Evolutionary conservation across 2,888 invertebrate genomes (phyloP), one percentile per base, ranked within the genome.

Genomic region (Nymphalis urticae): DNA sequence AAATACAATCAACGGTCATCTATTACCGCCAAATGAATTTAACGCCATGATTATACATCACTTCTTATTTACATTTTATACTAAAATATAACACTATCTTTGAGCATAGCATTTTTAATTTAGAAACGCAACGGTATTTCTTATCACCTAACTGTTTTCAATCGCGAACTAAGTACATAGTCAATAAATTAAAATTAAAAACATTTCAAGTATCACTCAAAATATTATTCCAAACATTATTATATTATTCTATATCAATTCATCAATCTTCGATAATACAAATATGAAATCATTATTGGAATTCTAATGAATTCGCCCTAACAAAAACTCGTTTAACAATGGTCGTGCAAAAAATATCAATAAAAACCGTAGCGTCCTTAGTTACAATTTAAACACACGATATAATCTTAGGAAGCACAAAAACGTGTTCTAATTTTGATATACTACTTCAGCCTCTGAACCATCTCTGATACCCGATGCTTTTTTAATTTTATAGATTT

Each of bases 231-330:
- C 42, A 69, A 54, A 56, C 42, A 48, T 42, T 48, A 69, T 65
- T 62, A 61, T 65, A 47, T 56, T 60, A 61, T 48, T 17, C n/a
- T 13, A n/a, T 69, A 64, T 58, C 65, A 58, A 65, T 62, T 61
- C 32, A 69, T 65, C 65, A 69, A 69, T 69, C 65, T 69, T 64
- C 36, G 42, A 32, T 61, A 60, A 21, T 64, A 53, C 54, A 64
- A 61, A 68, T 61, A 68, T 68, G 53, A 68, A 68, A 68, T 64
- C 64, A 64, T 68, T 68, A 68, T 64, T 68, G 59, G 54, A 61
- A 60, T 68, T 64, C 54, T 60, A 61, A 64, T 64, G 64, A 68
- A 68, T 65, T 58, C 27, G 64, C 51, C 60, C 50, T 62, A 42
- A 47, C 58, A 69, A 62, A 62, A 69, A 69, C 64, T 64, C 69